Evolutionary conservation across 2,888 invertebrate species (phyloP).

Genomic region (Strigamia transsilvanica): DNA sequence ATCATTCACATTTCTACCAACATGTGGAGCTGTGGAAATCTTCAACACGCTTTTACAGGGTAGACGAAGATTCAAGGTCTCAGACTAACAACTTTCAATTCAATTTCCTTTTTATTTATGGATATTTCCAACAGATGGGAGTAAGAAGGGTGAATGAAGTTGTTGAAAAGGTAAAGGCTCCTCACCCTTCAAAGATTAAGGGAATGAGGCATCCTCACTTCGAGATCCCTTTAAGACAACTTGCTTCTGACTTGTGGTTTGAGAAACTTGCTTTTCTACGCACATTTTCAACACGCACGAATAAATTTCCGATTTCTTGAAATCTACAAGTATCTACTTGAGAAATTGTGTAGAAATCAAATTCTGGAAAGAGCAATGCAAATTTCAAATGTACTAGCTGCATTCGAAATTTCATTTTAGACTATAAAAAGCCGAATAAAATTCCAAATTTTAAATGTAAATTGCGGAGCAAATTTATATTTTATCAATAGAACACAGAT

Average conservation of each 20-base stretch:
- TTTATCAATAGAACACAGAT: too few species aligned
- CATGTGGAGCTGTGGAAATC: conserved; percentile 36
- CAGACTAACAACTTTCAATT: conserved; percentile 10
- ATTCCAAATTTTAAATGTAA: too few species aligned
- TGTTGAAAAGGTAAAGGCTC: not conserved
- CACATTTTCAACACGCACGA: too few species aligned
- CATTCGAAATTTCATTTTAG: too few species aligned
- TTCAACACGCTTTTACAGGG: conserved; percentile 23
- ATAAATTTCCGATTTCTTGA: too few species aligned
- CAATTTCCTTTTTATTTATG: conserved; percentile 23
- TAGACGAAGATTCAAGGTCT: conserved; percentile 27
- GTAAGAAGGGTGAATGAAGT: not conserved
- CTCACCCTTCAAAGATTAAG: not conserved
- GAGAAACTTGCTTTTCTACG: too few species aligned
- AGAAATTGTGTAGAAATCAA: not conserved
- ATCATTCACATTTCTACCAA: conserved; percentile 44
- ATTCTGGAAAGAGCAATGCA: too few species aligned
- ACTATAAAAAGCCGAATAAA: too few species aligned
- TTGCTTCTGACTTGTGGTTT: not conserved
- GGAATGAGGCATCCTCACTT: not conserved
- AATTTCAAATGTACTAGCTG: too few species aligned
- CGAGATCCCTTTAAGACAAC: not conserved
- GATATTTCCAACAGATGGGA: conserved; percentile 7
- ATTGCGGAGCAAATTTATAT: too few species aligned
- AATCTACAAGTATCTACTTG: too few species aligned